phyloP scores from a whole-genome alignment of 2,797 vertebrate species.

The Rhynchonycteris naso region DNA sequence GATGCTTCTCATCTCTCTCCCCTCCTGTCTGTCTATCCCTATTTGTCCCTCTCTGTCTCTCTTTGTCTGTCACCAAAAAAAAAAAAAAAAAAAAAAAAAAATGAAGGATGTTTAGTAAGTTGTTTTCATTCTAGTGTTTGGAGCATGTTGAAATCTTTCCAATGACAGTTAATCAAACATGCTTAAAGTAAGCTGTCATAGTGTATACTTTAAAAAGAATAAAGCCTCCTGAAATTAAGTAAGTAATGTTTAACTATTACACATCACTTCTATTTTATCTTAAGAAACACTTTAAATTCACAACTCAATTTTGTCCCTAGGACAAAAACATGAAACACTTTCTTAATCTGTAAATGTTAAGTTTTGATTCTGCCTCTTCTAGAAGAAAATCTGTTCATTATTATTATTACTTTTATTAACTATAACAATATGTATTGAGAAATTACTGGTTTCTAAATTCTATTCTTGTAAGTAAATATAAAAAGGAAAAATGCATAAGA shows the following conservation, averaged over 20 bases:
- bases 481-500: neutral
- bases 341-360: constrained; percentile 1
- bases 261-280: constrained; percentile 19
- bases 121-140: constrained; percentile 50
- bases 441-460: constrained; percentile 25
- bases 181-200: neutral
- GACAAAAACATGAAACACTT: constrained; percentile 5
- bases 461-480: neutral
- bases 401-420: neutral
- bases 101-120: neutral
- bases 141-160: constrained; percentile 49
- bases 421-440: neutral
- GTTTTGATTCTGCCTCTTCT: constrained; percentile 27
- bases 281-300: neutral
- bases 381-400: neutral
- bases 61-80: too few species aligned
- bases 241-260: neutral
- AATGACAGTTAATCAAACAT: neutral
- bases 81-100: too few species aligned
- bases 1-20: too few species aligned
- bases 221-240: neutral
- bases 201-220: neutral
- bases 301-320: neutral
- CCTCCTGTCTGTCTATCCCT: too few species aligned
- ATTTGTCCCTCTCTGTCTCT: too few species aligned